Percentiles rank a stretch among this genome's conserved stretches.
phyloP scores from a whole-genome alignment of 2,797 vertebrate species.

The Crenuchus spilurus region DNA sequence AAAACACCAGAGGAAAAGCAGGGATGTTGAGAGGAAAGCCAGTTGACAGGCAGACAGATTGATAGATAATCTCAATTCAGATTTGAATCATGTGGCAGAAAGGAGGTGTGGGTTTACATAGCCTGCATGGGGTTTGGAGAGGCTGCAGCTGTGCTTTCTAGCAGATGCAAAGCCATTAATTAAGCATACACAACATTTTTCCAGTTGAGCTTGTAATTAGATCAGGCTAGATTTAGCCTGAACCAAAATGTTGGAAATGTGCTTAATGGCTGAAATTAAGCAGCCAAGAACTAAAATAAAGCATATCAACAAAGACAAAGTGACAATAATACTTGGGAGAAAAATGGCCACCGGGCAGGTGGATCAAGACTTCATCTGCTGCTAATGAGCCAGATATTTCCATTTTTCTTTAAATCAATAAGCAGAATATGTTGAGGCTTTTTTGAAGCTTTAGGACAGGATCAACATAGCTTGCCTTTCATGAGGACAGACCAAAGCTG shows the following conservation, averaged over 20 bases:
- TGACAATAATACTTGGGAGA: constrained; percentile 25
- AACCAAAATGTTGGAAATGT: not conserved
- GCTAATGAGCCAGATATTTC: constrained; percentile 74
- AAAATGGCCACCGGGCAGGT: constrained; percentile 16
- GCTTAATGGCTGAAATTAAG: not conserved
- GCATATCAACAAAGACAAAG: constrained; percentile 9
- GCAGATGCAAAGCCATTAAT: constrained; percentile 10
- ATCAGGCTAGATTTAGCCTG: not conserved
- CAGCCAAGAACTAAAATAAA: too few species aligned
- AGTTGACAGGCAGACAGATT: constrained; percentile 63
- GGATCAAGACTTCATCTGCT: constrained; percentile 75
- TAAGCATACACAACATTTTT: not conserved
- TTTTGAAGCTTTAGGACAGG: constrained; percentile 64
- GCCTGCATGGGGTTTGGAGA: constrained; percentile 1
- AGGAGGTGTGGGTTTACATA: constrained; percentile 13
- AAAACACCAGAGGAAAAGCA: constrained; percentile 60
- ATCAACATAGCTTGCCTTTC: constrained; percentile 62
- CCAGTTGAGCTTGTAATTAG: constrained; percentile 9
- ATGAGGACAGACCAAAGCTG: constrained; percentile 58
- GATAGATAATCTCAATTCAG: constrained; percentile 55
- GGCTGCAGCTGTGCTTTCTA: constrained; percentile 12
- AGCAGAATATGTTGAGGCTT: constrained; percentile 66
- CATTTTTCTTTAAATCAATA: constrained; percentile 74
- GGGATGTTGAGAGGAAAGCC: constrained; percentile 51
- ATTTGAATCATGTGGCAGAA: constrained; percentile 35